Conservation (phyloP, 2,797 vertebrate genomes). For the Crypturellus tataupa region DNA sequence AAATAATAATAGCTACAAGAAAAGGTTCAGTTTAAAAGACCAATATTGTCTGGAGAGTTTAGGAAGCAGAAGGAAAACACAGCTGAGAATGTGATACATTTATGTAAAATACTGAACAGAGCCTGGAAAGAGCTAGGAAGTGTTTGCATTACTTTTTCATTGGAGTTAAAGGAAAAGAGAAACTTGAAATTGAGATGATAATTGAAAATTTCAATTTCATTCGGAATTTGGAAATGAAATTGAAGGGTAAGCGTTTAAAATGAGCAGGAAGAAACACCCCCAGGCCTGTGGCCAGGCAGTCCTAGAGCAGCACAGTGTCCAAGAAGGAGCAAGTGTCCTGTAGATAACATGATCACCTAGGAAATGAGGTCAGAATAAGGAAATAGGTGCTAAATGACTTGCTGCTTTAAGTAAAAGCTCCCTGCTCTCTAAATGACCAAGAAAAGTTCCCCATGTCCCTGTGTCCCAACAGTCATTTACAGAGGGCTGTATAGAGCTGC, state of each 20-base stretch:
- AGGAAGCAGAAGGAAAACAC: background rate
- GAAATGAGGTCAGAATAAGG: background rate
- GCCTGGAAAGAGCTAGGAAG: background rate
- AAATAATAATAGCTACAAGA: constrained; percentile 39
- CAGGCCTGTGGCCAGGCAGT: background rate
- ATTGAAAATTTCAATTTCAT: background rate
- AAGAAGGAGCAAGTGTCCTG: background rate
- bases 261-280: background rate
- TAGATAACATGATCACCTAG: background rate
- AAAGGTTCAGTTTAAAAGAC: background rate
- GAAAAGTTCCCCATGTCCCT: background rate
- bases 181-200: background rate
- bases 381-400: background rate
- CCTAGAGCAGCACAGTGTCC: background rate
- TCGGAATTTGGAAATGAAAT: background rate
- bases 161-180: background rate
- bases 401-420: background rate
- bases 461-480: background rate
- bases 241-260: background rate
- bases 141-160: background rate
- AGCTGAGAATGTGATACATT: background rate
- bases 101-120: constrained; percentile 31
- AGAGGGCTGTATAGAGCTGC: background rate
- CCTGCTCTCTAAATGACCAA: background rate
- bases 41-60: background rate